Base-by-base conservation (phyloP, 2,113 vertebrate genomes). In the Paraplagusia blochii region DNA sequence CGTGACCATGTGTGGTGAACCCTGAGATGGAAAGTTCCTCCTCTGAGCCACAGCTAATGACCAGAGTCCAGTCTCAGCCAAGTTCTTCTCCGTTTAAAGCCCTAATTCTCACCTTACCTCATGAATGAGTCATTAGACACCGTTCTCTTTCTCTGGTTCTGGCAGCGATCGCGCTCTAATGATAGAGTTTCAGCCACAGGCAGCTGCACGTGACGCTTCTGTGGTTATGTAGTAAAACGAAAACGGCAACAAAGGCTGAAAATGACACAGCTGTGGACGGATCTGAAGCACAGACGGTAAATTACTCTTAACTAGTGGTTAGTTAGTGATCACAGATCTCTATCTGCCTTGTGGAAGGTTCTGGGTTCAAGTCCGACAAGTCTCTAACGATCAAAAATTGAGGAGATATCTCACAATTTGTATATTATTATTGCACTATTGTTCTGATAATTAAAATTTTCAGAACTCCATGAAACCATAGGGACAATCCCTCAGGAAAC, bases 91-190 rank as follows among this genome's bases (percentile, higher is more conserved):
- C 22, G 22, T 29, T 29, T 29, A 29, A 39, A 39, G 55, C 66
- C 64, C 76, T 80, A 76, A 87, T 78, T 85, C 83, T 88, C 83
- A 85, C 67, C 66, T 86, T 81, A 84, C 76, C 65, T 68, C 53
- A 84, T 87, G 60, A 83, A 86, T 81, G 66, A 85, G 75, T 78
- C 59, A 88, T 79, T 44, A 80, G 79, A 35, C 51, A 44, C 44
- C 55, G 58, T 66, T 80, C 82, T 72, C 76, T 70, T 84, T 34
- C 69, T 76, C 79, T 63, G 48, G 61, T 12, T 44, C 72, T 59
- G 77, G 64, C 70, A 82, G 61, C 57, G 74, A 88, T 79, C 67
- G 44, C 69, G 43, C 57, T 43, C 69, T 79, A 65, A 74, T 79
- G 70, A 66, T 83, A 65, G 76, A 66, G 65, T 81, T 83, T 72